Evolutionary conservation across 2,797 vertebrate species (phyloP).

Genomic region (Pangasius macronema): DNA sequence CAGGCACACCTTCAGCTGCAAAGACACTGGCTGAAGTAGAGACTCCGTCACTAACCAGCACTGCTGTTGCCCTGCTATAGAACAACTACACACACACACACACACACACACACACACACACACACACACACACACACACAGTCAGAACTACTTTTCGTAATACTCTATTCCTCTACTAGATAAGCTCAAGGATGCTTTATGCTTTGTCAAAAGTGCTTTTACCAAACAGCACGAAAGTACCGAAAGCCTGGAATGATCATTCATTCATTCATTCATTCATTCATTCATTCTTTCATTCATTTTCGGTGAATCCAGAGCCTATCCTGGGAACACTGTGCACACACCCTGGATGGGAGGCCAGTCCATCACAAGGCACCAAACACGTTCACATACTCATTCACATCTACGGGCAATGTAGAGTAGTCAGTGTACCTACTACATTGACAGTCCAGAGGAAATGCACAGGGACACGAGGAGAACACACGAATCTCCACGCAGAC

Average conservation of each 20-base stretch:
- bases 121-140: slow-evolving; percentile 31
- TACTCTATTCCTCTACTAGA: not conserved
- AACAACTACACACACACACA: slow-evolving; percentile 70
- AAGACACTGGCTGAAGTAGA: slow-evolving; percentile 84
- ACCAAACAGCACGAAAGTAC: not conserved
- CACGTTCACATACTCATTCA: not conserved
- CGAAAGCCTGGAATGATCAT: not conserved
- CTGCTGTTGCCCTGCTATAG: slow-evolving; percentile 86
- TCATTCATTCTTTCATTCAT: not conserved
- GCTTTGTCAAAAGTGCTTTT: not conserved
- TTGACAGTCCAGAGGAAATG: not conserved
- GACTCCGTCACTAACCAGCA: slow-evolving; percentile 93
- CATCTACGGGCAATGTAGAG: not conserved
- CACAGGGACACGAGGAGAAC: not conserved
- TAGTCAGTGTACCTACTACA: not conserved
- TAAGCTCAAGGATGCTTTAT: not conserved
- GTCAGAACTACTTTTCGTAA: not conserved
- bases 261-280: not conserved
- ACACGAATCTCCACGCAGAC: not conserved
- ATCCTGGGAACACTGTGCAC: not conserved
- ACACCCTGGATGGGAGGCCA: not conserved
- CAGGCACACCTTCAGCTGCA: slow-evolving; percentile 91
- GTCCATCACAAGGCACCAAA: not conserved
- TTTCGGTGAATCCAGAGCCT: not conserved
- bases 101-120: slow-evolving; percentile 18